These are phyloP conservation scores for Battus philenor DNA, from an alignment of 1,140 invertebrate species.

Conservation along the genomic window DNA sequence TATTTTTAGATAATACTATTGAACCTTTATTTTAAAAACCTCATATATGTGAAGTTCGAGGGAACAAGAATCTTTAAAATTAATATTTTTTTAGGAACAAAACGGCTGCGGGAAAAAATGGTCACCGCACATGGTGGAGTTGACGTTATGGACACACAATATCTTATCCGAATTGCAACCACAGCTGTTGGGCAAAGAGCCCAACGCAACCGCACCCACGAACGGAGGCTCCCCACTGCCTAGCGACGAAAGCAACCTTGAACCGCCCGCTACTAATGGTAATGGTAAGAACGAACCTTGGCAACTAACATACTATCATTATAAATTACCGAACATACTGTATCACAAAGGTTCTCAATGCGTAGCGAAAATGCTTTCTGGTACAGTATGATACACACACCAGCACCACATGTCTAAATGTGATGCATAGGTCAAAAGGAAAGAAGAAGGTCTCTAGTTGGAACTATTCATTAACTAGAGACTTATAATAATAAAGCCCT, in stretches of 20 bases:
- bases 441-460: too few species aligned
- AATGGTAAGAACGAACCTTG: slow-evolving; percentile 50
- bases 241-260: slow-evolving; percentile 77
- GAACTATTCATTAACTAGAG: too few species aligned
- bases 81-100: slow-evolving; percentile 55
- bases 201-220: slow-evolving; percentile 50
- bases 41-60: too few species aligned
- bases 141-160: slow-evolving; percentile 94
- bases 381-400: too few species aligned
- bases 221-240: slow-evolving; percentile 65
- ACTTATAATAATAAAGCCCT: too few species aligned
- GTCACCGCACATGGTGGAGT: slow-evolving; percentile 91
- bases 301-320: not conserved
- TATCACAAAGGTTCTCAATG: slow-evolving; percentile 10
- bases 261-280: slow-evolving; percentile 75
- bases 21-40: too few species aligned
- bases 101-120: slow-evolving; percentile 78
- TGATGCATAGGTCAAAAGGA: too few species aligned
- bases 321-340: not conserved
- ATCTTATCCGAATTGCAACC: slow-evolving; percentile 89
- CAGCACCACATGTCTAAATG: too few species aligned
- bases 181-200: slow-evolving; percentile 87
- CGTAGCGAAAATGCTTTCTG: too few species aligned
- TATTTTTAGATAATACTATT: too few species aligned
- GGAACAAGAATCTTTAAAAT: too few species aligned